These are phyloP conservation scores for Lapara coniferarum DNA, from an alignment of 2,888 invertebrate species.

Conservation along the genomic window DNA sequence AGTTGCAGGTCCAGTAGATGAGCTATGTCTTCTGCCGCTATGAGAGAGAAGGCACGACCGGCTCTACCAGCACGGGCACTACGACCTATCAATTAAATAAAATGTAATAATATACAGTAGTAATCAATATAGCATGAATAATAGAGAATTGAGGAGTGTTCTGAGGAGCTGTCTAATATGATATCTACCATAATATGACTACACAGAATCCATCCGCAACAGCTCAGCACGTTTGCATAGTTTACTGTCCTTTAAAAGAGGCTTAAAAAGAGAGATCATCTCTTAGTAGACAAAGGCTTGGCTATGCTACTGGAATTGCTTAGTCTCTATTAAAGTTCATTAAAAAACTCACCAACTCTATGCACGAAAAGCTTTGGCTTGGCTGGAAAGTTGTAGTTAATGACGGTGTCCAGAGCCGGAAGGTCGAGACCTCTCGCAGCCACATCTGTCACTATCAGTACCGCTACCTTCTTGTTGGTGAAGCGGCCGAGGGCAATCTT, in stretches of 20 bases:
- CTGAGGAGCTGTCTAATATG: too few relatives aligned
- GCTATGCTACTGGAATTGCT: too few relatives aligned
- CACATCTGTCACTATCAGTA: conserved; percentile 97
- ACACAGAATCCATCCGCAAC: too few relatives aligned
- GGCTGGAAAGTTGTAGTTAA: conserved; percentile 98
- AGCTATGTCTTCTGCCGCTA: conserved; percentile 95
- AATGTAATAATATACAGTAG: background rate
- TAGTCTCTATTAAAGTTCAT: background rate
- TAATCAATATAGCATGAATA: too few relatives aligned
- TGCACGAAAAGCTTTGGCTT: conserved; percentile 99
- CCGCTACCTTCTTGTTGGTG: conserved; percentile 89
- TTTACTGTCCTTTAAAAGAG: too few relatives aligned
- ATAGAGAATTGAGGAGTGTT: too few relatives aligned
- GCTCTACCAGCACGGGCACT: conserved; percentile 97
- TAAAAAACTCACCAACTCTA: conserved; percentile 91
- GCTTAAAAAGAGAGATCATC: too few relatives aligned
- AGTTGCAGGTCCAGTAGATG: conserved; percentile 97
- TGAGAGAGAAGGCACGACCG: conserved; percentile 95
- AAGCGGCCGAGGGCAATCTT: conserved; percentile 98
- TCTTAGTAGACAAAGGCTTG: too few relatives aligned
- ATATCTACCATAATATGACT: too few relatives aligned
- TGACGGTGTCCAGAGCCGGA: conserved; percentile 96
- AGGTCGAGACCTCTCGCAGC: conserved; percentile 99
- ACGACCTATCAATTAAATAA: conserved; percentile 83
- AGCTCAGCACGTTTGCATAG: too few relatives aligned